phyloP scores from a whole-genome alignment of 2,797 vertebrate genomes.

The Erpetoichthys calabaricus region DNA sequence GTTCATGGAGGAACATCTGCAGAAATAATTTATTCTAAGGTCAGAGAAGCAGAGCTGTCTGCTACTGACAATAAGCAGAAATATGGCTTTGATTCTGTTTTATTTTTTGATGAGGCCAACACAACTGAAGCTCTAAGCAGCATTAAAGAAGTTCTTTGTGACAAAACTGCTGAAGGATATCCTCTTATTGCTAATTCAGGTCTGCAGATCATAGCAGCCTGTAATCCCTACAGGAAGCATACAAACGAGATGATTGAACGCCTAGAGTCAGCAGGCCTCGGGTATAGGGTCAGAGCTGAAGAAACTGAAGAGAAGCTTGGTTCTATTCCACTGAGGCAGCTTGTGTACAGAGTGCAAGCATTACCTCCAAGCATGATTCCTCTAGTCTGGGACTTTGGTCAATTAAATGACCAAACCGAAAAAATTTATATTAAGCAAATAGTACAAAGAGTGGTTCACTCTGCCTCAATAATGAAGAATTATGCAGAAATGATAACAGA shows the following conservation, averaged over 20 bases:
- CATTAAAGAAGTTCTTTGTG: conserved; percentile 64
- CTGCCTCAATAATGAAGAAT: too few species aligned
- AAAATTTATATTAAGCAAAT: conserved; percentile 57
- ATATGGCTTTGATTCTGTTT: conserved; percentile 42
- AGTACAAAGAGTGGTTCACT: conserved; percentile 37
- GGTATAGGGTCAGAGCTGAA: conserved; percentile 50
- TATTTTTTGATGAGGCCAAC: conserved; percentile 67
- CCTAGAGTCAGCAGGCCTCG: conserved; percentile 53
- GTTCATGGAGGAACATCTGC: conserved; percentile 60
- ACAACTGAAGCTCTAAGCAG: conserved; percentile 56
- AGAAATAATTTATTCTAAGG: conserved; percentile 36
- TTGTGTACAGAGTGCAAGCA: conserved; percentile 61
- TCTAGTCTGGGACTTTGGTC: conserved; percentile 68
- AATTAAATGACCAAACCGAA: conserved; percentile 39
- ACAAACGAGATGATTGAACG: conserved; percentile 42
- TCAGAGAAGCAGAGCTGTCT: conserved; percentile 36
- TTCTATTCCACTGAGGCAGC: conserved; percentile 53
- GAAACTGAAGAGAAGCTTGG: conserved; percentile 51
- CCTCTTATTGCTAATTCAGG: conserved; percentile 30
- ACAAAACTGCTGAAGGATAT: conserved; percentile 39
- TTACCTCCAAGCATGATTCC: conserved; percentile 58
- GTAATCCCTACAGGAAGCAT: conserved; percentile 64
- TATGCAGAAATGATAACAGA: conserved; percentile 44
- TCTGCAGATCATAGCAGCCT: conserved; percentile 57
- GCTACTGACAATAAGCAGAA: conserved; percentile 31